Evolutionary conservation across 2,113 vertebrate genomes (phyloP).

Genomic region (Ictidomys tridecemlineatus): DNA sequence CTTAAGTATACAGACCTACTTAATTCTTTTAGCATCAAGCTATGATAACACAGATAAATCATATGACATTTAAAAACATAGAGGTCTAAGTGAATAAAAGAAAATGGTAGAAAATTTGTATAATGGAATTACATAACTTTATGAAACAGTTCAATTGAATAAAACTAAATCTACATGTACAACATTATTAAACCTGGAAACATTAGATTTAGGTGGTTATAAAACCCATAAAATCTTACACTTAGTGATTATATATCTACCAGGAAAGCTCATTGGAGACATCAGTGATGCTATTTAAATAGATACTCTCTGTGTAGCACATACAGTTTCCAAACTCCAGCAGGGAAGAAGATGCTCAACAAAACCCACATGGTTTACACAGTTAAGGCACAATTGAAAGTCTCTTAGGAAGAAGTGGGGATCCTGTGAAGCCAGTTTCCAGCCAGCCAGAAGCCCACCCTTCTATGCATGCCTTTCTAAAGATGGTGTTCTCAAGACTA

Average conservation of each 20-base stretch:
- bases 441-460: not conserved
- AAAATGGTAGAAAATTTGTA: not conserved
- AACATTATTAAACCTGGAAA: not conserved
- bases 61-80: not conserved
- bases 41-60: not conserved
- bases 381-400: not conserved
- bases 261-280: not conserved
- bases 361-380: not conserved
- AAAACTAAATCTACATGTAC: not conserved
- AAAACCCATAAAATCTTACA: not conserved
- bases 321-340: not conserved
- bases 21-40: not conserved
- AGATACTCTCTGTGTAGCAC: too few relatives aligned
- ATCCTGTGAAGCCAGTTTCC: not conserved
- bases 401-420: not conserved
- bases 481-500: not conserved
- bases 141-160: not conserved
- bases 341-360: not conserved
- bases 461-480: not conserved
- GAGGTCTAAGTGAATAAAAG: not conserved
- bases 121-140: not conserved
- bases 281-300: not conserved
- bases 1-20: not conserved
- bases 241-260: not conserved
- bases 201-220: not conserved